Base-by-base conservation (phyloP, 2,888 invertebrate species). In the Lysandra bellargus region DNA sequence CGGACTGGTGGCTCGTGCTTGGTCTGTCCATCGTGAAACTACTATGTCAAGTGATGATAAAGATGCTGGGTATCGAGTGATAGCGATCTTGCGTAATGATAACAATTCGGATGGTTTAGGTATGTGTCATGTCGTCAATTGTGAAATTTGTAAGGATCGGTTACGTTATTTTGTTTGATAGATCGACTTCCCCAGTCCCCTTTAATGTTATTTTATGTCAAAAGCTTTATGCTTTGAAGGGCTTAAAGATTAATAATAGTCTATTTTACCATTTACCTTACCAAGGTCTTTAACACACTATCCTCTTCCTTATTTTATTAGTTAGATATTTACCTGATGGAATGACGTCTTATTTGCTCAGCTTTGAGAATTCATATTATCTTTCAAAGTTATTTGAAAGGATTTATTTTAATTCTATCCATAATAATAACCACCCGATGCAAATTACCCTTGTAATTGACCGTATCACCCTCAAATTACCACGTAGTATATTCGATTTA, bases 51-150 rank as follows among this genome's bases (percentile, higher is more conserved):
- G 74, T 81, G 72, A 78, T 85, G 93, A 92, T 93, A 92, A 89
- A 82, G 83, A 81, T 84, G 86, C 87, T 87, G 85, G 87, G 88
- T 89, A 87, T 85, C 85, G 88, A 87, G 83, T 90, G 92, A 93
- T 93, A 88, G 88, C 78, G 81, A 86, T 84, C 87, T 93, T 93
- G 93, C 89, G 94, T 91, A 94, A 93, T 84, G 57, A 80, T 81
- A 69, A 69, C 4, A 23, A 64, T 64, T 64, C 69, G 37, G 30
- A 90, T 89, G 89, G 83, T 83, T 64, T 78, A 82, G 78, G 49
- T 49, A 49, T 64, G 61, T 69, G 49, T 78, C 49, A 69, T 69
- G 14, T 69, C 33, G 69, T 33, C 12, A 30, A 69, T 69, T 33
- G 69, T 37, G 69, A 69, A 17, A 69, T 33, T 12, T 14, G 69